phyloP scores from a whole-genome alignment of 2,113 vertebrate species.

The Rattus rattus region DNA sequence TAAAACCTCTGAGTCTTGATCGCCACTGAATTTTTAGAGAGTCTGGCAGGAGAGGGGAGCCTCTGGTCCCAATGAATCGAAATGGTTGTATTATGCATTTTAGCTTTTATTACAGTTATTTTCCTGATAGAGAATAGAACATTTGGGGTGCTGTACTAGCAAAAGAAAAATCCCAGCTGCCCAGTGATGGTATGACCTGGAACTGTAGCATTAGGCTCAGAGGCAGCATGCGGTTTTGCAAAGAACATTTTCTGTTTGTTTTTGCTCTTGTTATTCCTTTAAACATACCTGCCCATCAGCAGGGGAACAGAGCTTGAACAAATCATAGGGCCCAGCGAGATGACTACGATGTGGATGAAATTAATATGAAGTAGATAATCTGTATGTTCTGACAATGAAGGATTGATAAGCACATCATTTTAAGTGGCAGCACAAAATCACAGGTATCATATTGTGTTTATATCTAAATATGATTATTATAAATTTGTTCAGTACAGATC shows the following conservation, averaged over 20 bases:
- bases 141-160: no score
- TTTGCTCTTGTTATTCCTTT: background rate
- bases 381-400: background rate
- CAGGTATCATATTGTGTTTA: background rate
- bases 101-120: background rate
- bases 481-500: background rate
- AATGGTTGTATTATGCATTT: background rate
- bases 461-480: background rate
- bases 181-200: background rate
- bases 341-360: slow-evolving; percentile 24
- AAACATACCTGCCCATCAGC: background rate
- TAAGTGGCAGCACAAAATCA: background rate
- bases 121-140: background rate
- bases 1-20: background rate
- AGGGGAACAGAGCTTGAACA: slow-evolving; percentile 27
- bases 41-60: background rate
- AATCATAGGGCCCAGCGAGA: background rate
- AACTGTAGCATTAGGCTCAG: background rate
- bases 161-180: background rate
- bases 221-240: background rate
- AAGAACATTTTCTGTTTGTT: background rate
- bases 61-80: background rate
- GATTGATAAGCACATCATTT: background rate
- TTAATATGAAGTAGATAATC: slow-evolving; percentile 39
- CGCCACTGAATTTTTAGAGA: background rate